A percentile compares a stretch with the other conserved stretches of the same genome.
Evolutionary conservation across 1,140 invertebrate genomes (phyloP).

Genomic region (Cherax destructor): DNA sequence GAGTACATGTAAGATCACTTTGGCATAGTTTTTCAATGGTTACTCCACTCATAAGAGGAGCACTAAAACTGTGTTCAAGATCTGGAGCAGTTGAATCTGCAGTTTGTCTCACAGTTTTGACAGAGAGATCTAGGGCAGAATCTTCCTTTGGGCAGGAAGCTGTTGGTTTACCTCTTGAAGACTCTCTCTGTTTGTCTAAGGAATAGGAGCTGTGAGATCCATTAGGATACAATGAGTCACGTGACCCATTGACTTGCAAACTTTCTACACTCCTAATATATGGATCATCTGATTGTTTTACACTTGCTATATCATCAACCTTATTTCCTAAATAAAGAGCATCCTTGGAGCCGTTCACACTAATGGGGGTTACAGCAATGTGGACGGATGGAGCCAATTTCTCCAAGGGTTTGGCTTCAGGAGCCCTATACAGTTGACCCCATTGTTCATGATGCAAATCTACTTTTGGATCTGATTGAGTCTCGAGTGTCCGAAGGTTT

Average conservation of each 20-base stretch:
- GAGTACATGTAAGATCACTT: constrained; percentile 29
- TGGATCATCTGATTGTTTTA: constrained; percentile 42
- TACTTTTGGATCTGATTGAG: constrained; percentile 19
- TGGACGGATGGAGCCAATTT: constrained; percentile 63
- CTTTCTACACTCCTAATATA: constrained; percentile 24
- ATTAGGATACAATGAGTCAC: constrained; percentile 53
- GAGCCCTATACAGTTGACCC: constrained; percentile 35
- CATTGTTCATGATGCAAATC: constrained; percentile 20
- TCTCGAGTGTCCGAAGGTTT: constrained; percentile 40
- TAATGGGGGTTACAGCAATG: constrained; percentile 27
- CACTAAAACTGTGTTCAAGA: constrained; percentile 62
- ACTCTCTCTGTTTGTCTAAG: constrained; percentile 22
- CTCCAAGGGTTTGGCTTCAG: constrained; percentile 49
- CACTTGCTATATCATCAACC: constrained; percentile 17
- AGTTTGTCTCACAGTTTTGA: constrained; percentile 72
- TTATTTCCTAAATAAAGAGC: constrained; percentile 45
- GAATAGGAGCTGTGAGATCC: constrained; percentile 51
- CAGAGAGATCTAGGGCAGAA: constrained; percentile 72
- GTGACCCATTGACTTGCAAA: constrained; percentile 55
- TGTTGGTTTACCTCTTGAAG: constrained; percentile 16
- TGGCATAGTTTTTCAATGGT: constrained; percentile 31
- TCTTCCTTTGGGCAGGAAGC: constrained; percentile 65
- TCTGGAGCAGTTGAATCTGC: constrained; percentile 72
- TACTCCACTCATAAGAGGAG: constrained; percentile 45
- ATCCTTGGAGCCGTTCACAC: constrained; percentile 62